These are phyloP conservation scores for Megamerina dolium DNA, from an alignment of 2,888 invertebrate species.

Conservation along the genomic window DNA sequence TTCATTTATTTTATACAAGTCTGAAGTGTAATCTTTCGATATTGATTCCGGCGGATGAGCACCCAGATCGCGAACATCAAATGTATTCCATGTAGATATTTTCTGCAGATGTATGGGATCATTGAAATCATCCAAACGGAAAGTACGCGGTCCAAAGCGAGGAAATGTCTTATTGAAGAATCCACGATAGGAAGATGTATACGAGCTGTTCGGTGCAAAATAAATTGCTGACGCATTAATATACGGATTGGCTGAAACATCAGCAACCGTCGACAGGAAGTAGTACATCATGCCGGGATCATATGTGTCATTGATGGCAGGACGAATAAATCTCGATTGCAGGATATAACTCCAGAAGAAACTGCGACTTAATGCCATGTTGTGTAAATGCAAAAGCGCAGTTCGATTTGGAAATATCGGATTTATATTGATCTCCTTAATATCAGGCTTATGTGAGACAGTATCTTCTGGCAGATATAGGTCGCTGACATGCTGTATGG, in stretches of 20 bases:
- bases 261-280: conserved; percentile 89
- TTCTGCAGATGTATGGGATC: conserved; percentile 93
- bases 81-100: conserved; percentile 91
- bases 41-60: conserved; percentile 73
- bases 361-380: conserved; percentile 91
- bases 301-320: conserved; percentile 84
- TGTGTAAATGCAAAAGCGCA: conserved; percentile 85
- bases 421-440: conserved; percentile 90
- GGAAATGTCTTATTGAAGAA: conserved; percentile 96
- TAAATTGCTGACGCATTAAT: conserved; percentile 91
- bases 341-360: conserved; percentile 95
- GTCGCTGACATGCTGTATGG: conserved; percentile 76
- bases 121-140: conserved; percentile 85
- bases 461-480: conserved; percentile 77
- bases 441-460: conserved; percentile 87
- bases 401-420: conserved; percentile 93
- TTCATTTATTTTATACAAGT: conserved; percentile 85
- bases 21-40: conserved; percentile 83
- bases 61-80: conserved; percentile 78
- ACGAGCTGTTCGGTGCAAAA: conserved; percentile 89
- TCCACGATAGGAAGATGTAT: conserved; percentile 88
- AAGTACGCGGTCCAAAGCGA: conserved; percentile 89
- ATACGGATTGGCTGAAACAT: conserved; percentile 86
- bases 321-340: conserved; percentile 82
- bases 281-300: conserved; percentile 99